Conservation (phyloP, 2,797 vertebrate genomes). For the Melanotaenia boesemani region DNA sequence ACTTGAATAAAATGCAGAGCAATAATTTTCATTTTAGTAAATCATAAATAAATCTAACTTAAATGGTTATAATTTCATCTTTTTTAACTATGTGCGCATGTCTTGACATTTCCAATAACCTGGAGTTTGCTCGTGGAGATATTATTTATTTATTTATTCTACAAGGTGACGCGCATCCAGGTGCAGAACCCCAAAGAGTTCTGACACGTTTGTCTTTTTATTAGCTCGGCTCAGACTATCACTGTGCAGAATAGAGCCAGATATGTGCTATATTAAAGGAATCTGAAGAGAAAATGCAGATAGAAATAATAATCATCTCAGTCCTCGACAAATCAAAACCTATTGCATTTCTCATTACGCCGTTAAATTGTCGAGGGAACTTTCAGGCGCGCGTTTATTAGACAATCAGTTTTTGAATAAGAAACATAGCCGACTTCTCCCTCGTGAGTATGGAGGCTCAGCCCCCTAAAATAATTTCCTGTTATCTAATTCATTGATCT, state of each 20-base stretch:
- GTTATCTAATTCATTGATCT: constrained; percentile 76
- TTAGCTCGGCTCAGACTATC: neutral
- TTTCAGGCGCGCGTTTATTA: constrained; percentile 66
- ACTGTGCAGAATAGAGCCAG: neutral
- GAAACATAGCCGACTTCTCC: constrained; percentile 68
- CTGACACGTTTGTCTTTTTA: neutral
- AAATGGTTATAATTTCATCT: neutral
- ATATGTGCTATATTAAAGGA: constrained; percentile 11
- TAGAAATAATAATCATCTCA: constrained; percentile 55
- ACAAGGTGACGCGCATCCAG: neutral
- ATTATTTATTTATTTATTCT: too few species aligned
- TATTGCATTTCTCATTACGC: constrained; percentile 77
- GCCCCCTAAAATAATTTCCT: constrained; percentile 75
- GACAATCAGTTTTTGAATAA: constrained; percentile 75
- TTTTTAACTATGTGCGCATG: neutral
- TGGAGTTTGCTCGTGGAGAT: constrained; percentile 33
- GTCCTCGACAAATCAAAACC: constrained; percentile 67
- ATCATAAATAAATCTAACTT: neutral
- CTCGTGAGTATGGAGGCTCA: constrained; percentile 63
- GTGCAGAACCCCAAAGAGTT: constrained; percentile 1
- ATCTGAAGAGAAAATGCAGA: constrained; percentile 20
- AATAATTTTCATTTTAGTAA: too few species aligned
- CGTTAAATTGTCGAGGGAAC: constrained; percentile 74
- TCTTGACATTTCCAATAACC: constrained; percentile 16
- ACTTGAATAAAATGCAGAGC: neutral